phyloP scores from a whole-genome alignment of 2,888 invertebrate genomes.

The Teleiodes luculella region DNA sequence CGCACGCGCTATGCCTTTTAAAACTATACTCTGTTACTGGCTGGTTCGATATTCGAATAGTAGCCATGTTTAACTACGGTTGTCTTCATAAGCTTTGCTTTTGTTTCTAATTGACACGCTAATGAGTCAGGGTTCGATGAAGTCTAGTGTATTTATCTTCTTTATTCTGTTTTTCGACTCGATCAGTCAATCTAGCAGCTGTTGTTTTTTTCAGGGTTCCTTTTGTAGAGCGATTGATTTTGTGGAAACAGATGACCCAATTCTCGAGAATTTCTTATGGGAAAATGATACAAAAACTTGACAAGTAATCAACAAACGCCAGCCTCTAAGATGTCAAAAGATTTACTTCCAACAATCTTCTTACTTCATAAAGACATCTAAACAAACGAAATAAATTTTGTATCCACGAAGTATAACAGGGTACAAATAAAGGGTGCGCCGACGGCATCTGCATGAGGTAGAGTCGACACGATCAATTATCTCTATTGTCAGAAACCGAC shows the following conservation, averaged over 20 bases:
- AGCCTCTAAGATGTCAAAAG: constrained; percentile 49
- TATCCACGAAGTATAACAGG: constrained; percentile 37
- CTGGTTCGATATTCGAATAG: not conserved
- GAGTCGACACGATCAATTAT: constrained; percentile 68
- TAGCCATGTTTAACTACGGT: constrained; percentile 1
- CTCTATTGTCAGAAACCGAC: constrained; percentile 57
- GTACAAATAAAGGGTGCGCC: constrained; percentile 55
- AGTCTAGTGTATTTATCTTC: not conserved
- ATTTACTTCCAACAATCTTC: constrained; percentile 39
- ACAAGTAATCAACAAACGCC: constrained; percentile 26
- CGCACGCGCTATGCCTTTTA: constrained; percentile 14
- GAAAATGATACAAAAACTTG: constrained; percentile 27
- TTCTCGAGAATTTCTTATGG: constrained; percentile 14
- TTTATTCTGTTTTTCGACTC: not conserved
- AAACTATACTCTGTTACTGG: not conserved
- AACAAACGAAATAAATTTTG: constrained; percentile 54
- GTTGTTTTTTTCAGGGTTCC: not conserved
- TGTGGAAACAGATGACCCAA: constrained; percentile 13
- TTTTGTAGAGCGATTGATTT: not conserved
- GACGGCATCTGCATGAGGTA: constrained; percentile 56
- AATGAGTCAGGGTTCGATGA: not conserved
- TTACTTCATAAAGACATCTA: constrained; percentile 48
- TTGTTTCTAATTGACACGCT: not conserved
- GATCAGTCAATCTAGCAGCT: not conserved
- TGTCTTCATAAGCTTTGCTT: not conserved